Evolutionary conservation across 2,888 invertebrate genomes (phyloP).

Genomic region (Drosophila paranaensis): DNA sequence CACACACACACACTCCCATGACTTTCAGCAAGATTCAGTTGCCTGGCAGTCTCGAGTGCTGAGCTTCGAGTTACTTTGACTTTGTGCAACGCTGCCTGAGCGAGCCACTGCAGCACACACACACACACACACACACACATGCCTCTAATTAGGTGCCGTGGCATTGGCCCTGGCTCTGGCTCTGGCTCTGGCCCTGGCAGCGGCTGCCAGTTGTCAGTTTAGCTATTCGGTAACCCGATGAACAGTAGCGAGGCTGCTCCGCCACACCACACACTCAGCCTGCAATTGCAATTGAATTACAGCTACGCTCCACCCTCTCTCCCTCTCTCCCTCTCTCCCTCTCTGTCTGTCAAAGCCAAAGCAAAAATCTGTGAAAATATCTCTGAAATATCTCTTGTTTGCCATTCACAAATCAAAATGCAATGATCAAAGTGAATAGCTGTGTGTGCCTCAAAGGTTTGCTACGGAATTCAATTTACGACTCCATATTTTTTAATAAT

Average conservation of each 20-base stretch:
- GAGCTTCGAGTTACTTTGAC: slow-evolving; percentile 24
- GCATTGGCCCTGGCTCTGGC: neutral
- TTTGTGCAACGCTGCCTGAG: slow-evolving; percentile 7
- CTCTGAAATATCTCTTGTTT: too few relatives aligned
- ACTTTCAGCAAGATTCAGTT: slow-evolving; percentile 2
- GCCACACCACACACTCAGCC: neutral
- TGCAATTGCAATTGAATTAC: slow-evolving; percentile 7
- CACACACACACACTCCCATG: neutral
- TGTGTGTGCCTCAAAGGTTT: neutral
- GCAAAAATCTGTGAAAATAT: neutral
- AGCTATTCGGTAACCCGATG: neutral
- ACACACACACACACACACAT: too few relatives aligned
- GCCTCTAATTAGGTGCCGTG: slow-evolving; percentile 8
- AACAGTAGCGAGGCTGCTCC: neutral
- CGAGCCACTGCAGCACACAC: neutral
- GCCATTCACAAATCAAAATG: neutral
- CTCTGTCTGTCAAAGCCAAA: neutral
- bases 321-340: neutral
- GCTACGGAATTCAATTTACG: slow-evolving; percentile 1
- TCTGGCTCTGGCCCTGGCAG: neutral
- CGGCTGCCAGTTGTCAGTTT: neutral
- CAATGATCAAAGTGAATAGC: slow-evolving; percentile 4
- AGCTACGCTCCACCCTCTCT: neutral
- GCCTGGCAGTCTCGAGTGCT: slow-evolving; percentile 10
- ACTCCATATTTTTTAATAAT: neutral